A percentile compares a stretch with the other conserved stretches of the same genome.
Conservation (phyloP, 2,797 vertebrate genomes). For the Pseudochaenichthys georgianus region DNA sequence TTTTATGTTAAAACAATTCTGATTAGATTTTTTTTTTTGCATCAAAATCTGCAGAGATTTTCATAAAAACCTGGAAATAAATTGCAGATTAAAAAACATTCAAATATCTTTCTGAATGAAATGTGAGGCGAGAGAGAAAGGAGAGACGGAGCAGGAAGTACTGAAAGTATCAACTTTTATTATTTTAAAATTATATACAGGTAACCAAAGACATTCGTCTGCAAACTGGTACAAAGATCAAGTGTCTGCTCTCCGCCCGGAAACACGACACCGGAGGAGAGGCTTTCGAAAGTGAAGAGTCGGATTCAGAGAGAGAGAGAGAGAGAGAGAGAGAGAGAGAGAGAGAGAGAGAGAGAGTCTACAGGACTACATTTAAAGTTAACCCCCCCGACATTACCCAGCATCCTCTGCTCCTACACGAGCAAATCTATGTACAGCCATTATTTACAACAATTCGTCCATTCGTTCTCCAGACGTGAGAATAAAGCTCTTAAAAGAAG, state of each 20-base stretch:
- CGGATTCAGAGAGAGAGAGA: slow-evolving; percentile 83
- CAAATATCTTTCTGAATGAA: too few relatives aligned
- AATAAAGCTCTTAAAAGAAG: slow-evolving; percentile 88
- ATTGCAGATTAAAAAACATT: too few relatives aligned
- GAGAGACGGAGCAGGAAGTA: slow-evolving; percentile 73
- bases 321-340: too few relatives aligned
- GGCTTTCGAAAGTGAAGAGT: slow-evolving; percentile 96
- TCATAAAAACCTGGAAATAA: too few relatives aligned
- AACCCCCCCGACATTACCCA: slow-evolving; percentile 9
- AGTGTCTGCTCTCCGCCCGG: slow-evolving; percentile 88
- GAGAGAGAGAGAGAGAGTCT: slow-evolving; percentile 75
- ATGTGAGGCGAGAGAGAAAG: background rate
- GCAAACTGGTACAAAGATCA: slow-evolving; percentile 97
- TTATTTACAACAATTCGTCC: slow-evolving; percentile 91
- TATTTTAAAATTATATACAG: slow-evolving; percentile 99
- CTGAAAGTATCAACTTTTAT: slow-evolving; percentile 99
- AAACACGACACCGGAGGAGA: slow-evolving; percentile 92
- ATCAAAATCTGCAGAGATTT: too few relatives aligned
- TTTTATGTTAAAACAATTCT: too few relatives aligned
- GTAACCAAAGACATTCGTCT: slow-evolving; percentile 98
- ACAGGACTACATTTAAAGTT: slow-evolving; percentile 89
- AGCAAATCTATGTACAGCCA: slow-evolving; percentile 92
- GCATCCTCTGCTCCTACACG: slow-evolving; percentile 36
- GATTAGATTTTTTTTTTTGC: too few relatives aligned
- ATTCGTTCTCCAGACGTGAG: slow-evolving; percentile 83